Percentiles rank a stretch among this genome's conserved stretches.
Evolutionary conservation across 2,113 vertebrate genomes (phyloP).

Genomic region (Nyctibius bracteatus): DNA sequence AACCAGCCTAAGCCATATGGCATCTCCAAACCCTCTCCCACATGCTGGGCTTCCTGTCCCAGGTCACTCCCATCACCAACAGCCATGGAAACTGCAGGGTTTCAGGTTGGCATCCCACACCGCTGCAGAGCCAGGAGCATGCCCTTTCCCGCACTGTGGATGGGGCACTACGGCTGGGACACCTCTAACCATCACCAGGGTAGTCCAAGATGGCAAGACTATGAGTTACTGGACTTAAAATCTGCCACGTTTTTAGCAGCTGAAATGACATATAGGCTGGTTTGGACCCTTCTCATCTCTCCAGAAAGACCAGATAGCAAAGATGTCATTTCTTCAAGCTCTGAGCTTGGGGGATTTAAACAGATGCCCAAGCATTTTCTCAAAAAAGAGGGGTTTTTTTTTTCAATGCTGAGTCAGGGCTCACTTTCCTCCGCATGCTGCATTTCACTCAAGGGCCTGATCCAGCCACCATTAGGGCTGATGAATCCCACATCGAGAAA

Average conservation of each 20-base stretch:
- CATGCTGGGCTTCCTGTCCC: not conserved
- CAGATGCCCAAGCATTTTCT: accelerated
- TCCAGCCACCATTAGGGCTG: not conserved
- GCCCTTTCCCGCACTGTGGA: not conserved
- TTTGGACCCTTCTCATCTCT: not conserved
- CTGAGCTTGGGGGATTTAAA: not conserved
- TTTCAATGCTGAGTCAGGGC: constrained; percentile 33
- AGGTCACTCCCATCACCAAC: not conserved
- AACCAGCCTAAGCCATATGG: not conserved
- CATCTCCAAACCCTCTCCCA: not conserved
- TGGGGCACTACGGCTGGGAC: accelerated
- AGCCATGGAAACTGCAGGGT: not conserved
- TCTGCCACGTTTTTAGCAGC: not conserved
- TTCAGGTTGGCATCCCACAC: not conserved
- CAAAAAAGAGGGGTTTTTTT: not conserved
- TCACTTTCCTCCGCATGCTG: not conserved
- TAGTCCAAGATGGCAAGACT: not conserved
- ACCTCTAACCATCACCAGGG: not conserved
- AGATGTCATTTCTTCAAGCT: not conserved
- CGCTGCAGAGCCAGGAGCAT: not conserved
- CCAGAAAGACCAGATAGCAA: not conserved
- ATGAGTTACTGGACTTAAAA: not conserved
- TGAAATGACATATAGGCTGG: not conserved
- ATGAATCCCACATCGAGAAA: not conserved
- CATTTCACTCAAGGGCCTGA: not conserved